Conservation (phyloP, 2,113 vertebrate species). For the Chiloscyllium plagiosum region DNA sequence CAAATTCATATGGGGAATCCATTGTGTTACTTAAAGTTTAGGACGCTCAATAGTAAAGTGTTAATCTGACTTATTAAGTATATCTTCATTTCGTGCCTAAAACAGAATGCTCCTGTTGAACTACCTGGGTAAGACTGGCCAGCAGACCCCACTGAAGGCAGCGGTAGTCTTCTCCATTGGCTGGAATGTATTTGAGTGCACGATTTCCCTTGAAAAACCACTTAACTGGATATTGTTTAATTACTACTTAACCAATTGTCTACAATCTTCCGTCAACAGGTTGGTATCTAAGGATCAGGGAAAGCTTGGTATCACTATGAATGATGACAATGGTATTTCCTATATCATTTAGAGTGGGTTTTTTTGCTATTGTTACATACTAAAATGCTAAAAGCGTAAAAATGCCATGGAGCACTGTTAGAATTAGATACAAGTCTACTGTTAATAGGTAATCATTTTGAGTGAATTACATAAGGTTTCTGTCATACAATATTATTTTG, state of each 20-base stretch:
- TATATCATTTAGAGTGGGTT: background rate
- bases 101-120: conserved; percentile 94
- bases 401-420: background rate
- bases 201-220: conserved; percentile 85
- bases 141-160: conserved; percentile 80
- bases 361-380: background rate
- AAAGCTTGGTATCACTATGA: background rate
- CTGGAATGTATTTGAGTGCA: conserved; percentile 94
- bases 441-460: background rate
- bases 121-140: conserved; percentile 82
- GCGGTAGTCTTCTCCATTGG: conserved; percentile 91
- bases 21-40: background rate
- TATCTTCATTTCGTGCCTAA: conserved; percentile 33
- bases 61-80: conserved; percentile 25
- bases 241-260: conserved; percentile 95
- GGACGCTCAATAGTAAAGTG: background rate
- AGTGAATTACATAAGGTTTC: background rate
- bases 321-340: background rate
- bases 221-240: conserved; percentile 97
- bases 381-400: background rate
- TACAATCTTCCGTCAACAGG: conserved; percentile 90
- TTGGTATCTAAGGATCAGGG: conserved; percentile 53
- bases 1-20: background rate
- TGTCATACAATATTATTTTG: background rate
- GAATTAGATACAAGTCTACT: background rate